phyloP scores from a whole-genome alignment of 1,140 invertebrate genomes.

The Drosophila nikananu region DNA sequence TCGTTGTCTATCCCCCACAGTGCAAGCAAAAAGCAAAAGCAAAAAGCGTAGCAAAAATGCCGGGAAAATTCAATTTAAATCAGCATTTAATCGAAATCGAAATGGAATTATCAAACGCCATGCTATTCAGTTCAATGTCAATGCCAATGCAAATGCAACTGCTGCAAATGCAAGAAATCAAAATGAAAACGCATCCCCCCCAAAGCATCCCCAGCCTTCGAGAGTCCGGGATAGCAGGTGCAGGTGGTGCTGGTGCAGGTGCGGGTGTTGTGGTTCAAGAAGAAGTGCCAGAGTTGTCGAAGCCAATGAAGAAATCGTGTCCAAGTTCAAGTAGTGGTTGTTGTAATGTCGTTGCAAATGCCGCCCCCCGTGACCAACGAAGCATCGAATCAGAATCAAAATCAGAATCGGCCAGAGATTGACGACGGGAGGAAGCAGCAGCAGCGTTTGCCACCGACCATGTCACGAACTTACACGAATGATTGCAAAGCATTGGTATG shows the following conservation, averaged over 20 bases:
- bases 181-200: slow-evolving; percentile 54
- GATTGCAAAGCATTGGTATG: slow-evolving; percentile 85
- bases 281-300: slow-evolving; percentile 37
- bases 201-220: slow-evolving; percentile 12
- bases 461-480: slow-evolving; percentile 83
- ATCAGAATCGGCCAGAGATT: slow-evolving; percentile 36
- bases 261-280: slow-evolving; percentile 31
- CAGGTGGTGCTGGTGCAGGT: slow-evolving; percentile 6
- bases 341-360: slow-evolving; percentile 18
- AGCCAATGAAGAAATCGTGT: slow-evolving; percentile 44
- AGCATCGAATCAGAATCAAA: slow-evolving; percentile 37
- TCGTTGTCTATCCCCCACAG: slow-evolving; percentile 44
- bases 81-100: slow-evolving; percentile 24
- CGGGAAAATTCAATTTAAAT: slow-evolving; percentile 36
- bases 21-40: slow-evolving; percentile 40
- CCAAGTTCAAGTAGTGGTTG: slow-evolving; percentile 39
- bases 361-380: slow-evolving; percentile 35
- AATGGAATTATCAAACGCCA: slow-evolving; percentile 37
- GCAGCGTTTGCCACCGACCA: slow-evolving; percentile 66
- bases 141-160: slow-evolving; percentile 32
- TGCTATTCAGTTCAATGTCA: slow-evolving; percentile 41
- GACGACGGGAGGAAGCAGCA: slow-evolving; percentile 32
- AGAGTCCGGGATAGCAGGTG: slow-evolving; percentile 16
- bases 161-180: slow-evolving; percentile 45
- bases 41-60: slow-evolving; percentile 27